phyloP scores from a whole-genome alignment of 2,113 vertebrate species.

The Oncorhynchus keta region DNA sequence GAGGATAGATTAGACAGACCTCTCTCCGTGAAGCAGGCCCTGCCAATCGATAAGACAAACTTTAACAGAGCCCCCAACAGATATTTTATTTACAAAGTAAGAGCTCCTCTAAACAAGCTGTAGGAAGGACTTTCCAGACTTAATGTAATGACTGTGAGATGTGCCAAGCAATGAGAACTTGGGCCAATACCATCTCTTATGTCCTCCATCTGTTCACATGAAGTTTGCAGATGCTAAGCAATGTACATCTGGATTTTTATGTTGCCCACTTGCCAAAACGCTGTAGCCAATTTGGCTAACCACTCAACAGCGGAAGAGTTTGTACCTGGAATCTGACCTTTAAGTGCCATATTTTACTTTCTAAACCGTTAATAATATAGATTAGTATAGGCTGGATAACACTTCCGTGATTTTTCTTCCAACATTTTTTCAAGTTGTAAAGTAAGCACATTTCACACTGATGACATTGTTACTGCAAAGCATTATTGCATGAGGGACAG shows the following conservation, averaged over 20 bases:
- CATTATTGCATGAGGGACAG: not conserved
- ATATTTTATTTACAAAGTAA: slow-evolving; percentile 24
- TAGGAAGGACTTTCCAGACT: slow-evolving; percentile 25
- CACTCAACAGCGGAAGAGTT: slow-evolving; percentile 14
- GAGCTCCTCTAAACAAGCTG: not conserved
- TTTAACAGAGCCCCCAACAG: slow-evolving; percentile 1
- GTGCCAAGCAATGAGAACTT: slow-evolving; percentile 7
- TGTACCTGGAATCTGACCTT: slow-evolving; percentile 19
- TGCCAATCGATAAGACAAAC: slow-evolving; percentile 19
- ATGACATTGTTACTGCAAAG: not conserved
- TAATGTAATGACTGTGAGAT: slow-evolving; percentile 4
- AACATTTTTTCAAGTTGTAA: too few relatives aligned
- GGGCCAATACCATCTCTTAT: slow-evolving; percentile 20
- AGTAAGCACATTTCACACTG: too few relatives aligned
- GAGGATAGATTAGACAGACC: slow-evolving; percentile 19
- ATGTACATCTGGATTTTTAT: slow-evolving; percentile 30
- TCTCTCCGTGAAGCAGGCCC: not conserved
- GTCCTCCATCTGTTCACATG: not conserved
- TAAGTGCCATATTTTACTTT: slow-evolving; percentile 35
- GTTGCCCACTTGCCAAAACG: slow-evolving; percentile 31
- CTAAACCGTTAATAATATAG: slow-evolving; percentile 29
- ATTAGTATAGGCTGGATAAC: slow-evolving; percentile 1
- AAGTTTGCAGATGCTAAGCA: slow-evolving; percentile 17
- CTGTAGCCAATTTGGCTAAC: slow-evolving; percentile 40
- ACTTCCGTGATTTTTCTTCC: too few relatives aligned